phyloP scores from a whole-genome alignment of 2,113 vertebrate species.

The Sinocyclocheilus anophthalmus region DNA sequence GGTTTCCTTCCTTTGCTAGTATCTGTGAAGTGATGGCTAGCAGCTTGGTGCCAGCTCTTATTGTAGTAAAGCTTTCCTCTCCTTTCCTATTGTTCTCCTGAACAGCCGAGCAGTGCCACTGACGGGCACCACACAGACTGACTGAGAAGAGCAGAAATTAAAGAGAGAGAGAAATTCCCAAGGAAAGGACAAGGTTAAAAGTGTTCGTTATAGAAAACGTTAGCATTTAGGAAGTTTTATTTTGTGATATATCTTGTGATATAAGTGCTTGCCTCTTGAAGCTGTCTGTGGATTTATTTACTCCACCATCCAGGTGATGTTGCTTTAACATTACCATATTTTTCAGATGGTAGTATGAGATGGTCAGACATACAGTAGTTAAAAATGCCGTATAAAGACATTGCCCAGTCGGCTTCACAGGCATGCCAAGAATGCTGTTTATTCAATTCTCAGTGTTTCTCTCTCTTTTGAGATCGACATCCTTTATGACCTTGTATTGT shows the following conservation, averaged over 20 bases:
- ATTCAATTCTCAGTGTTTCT: constrained; percentile 51
- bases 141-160: neutral
- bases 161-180: neutral
- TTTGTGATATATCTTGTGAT: neutral
- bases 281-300: constrained; percentile 13
- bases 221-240: neutral
- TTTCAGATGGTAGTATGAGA: constrained; percentile 41
- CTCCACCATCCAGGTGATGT: constrained; percentile 39
- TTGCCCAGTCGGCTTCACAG: constrained; percentile 66
- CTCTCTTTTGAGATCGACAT: constrained; percentile 45
- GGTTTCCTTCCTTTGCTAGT: constrained; percentile 44
- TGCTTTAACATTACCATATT: constrained; percentile 58
- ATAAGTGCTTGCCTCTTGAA: constrained; percentile 26
- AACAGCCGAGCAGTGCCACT: neutral
- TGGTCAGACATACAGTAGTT: constrained; percentile 33
- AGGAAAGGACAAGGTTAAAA: neutral
- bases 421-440: constrained; percentile 74
- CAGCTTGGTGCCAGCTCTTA: constrained; percentile 40
- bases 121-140: constrained; percentile 10
- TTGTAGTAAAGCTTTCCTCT: constrained; percentile 9
- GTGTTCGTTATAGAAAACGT: neutral
- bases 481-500: constrained; percentile 29
- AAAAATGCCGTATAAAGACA: constrained; percentile 75
- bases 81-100: constrained; percentile 22
- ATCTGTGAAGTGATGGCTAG: constrained; percentile 23